Percentiles rank a stretch among this genome's conserved stretches.
These are phyloP conservation scores for Minunthozetes semirufus DNA, from an alignment of 2,888 invertebrate species.

Conservation along the genomic window DNA sequence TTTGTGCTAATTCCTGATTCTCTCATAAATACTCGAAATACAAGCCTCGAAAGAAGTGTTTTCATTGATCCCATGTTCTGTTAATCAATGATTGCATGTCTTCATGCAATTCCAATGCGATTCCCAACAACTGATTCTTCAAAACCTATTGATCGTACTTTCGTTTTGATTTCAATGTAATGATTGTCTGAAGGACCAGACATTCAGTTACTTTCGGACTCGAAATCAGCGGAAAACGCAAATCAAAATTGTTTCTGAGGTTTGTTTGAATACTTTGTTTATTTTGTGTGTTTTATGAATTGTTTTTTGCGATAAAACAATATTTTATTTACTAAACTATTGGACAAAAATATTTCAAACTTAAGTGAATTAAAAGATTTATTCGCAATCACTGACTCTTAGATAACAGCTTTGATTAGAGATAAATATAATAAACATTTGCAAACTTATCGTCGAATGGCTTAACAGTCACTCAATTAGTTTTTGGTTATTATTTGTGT, in stretches of 20 bases:
- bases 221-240: too few relatives aligned
- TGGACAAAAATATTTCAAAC: too few relatives aligned
- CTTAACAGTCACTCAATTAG: neutral
- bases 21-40: constrained; percentile 12
- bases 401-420: neutral
- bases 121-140: neutral
- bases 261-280: too few relatives aligned
- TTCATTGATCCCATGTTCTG: neutral
- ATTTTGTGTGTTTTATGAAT: too few relatives aligned
- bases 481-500: neutral
- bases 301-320: too few relatives aligned
- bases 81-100: constrained; percentile 11
- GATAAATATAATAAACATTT: neutral
- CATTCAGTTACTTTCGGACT: too few relatives aligned
- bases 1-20: neutral
- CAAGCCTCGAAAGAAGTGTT: neutral
- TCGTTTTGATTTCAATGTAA: too few relatives aligned
- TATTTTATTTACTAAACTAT: too few relatives aligned
- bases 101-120: neutral
- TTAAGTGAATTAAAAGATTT: too few relatives aligned
- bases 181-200: too few relatives aligned
- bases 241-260: too few relatives aligned
- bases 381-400: too few relatives aligned
- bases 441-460: neutral
- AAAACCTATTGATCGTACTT: neutral